Conservation (phyloP, 1,140 invertebrate genomes). For the Bathynomus jamesi region DNA sequence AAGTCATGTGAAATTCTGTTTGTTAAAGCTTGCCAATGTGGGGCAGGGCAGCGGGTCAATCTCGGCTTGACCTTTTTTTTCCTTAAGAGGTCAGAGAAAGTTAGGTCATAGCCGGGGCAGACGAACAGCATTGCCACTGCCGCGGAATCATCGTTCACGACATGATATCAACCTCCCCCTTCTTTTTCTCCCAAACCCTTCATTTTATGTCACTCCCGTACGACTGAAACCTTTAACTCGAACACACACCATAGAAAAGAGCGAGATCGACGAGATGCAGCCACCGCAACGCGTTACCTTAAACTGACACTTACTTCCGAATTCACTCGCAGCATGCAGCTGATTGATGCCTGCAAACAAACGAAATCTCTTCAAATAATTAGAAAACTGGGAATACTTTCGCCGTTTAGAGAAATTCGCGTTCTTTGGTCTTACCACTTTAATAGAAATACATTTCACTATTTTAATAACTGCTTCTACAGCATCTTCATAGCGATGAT, state of each 20-base stretch:
- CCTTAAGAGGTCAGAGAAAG: neutral
- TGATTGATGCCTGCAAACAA: neutral
- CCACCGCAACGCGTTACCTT: neutral
- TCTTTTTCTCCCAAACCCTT: neutral
- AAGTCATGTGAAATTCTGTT: too few species aligned
- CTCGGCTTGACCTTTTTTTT: neutral
- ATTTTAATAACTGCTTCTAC: too few species aligned
- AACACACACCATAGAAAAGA: neutral
- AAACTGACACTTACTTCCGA: neutral
- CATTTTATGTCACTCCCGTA: too few species aligned
- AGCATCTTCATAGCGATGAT: too few species aligned
- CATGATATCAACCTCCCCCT: neutral
- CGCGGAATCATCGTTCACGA: neutral
- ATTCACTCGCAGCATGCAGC: neutral
- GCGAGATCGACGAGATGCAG: neutral
- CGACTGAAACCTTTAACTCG: neutral
- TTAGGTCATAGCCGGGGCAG: neutral
- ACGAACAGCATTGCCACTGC: neutral
- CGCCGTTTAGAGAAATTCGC: too few species aligned
- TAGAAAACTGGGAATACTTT: neutral
- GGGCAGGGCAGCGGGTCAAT: neutral
- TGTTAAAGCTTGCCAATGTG: too few species aligned
- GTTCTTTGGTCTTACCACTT: neutral
- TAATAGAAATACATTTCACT: neutral
- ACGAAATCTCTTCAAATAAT: neutral